Evolutionary conservation across 2,888 invertebrate species (phyloP).

Genomic region (Autographa gamma): DNA sequence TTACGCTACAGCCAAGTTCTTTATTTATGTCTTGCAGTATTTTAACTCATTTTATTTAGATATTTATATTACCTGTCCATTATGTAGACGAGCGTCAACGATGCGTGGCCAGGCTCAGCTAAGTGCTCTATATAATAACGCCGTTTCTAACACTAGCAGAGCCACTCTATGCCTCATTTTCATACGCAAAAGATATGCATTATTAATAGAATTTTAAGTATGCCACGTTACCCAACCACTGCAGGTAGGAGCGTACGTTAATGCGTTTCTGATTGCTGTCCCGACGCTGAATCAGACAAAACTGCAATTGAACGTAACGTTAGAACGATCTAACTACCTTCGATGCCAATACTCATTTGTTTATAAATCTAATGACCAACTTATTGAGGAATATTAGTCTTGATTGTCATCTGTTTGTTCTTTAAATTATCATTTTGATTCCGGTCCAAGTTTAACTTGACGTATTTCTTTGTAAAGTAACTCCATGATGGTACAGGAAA

Average conservation of each 20-base stretch:
- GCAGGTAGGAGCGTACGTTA: constrained; percentile 53
- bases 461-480: too few relatives aligned
- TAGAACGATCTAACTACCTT: constrained; percentile 8
- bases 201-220: constrained; percentile 56
- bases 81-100: background rate
- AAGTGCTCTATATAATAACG: constrained; percentile 1
- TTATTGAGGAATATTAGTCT: background rate
- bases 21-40: too few relatives aligned
- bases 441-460: too few relatives aligned
- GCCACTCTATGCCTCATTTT: constrained; percentile 6
- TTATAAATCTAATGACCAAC: background rate
- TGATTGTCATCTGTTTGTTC: background rate
- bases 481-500: too few relatives aligned
- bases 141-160: background rate
- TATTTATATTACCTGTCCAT: too few relatives aligned
- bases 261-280: constrained; percentile 67
- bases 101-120: background rate
- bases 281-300: constrained; percentile 51
- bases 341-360: constrained; percentile 24
- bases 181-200: constrained; percentile 19
- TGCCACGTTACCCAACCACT: constrained; percentile 28
- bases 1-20: too few relatives aligned
- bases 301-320: constrained; percentile 36
- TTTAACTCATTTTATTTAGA: too few relatives aligned
- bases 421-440: too few relatives aligned